A percentile compares a stretch with the other conserved stretches of the same genome.
phyloP scores from a whole-genome alignment of 2,888 invertebrate species.

The Pristionchus exspectatus region DNA sequence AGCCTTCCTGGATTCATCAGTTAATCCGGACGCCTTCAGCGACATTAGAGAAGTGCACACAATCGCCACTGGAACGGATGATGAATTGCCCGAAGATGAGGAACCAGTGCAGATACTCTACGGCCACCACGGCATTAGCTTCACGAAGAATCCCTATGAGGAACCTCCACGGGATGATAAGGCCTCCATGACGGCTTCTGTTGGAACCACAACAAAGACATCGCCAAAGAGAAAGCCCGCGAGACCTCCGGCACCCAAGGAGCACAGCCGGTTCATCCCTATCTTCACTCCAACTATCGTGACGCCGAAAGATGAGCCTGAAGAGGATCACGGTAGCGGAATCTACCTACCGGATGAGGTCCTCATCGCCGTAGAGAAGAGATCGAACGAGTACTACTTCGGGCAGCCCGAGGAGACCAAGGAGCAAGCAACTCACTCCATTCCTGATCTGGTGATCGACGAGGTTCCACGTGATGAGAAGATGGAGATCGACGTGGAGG shows the following conservation, averaged over 20 bases:
- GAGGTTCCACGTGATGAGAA: neutral
- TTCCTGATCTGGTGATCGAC: neutral
- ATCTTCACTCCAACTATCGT: neutral
- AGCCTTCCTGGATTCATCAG: neutral
- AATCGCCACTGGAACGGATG: too few relatives aligned
- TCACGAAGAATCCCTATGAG: neutral
- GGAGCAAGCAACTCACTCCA: neutral
- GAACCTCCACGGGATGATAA: neutral
- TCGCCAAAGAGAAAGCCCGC: neutral
- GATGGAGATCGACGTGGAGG: neutral
- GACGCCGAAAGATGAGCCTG: neutral
- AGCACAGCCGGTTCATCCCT: neutral
- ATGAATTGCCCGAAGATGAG: neutral
- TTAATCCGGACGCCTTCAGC: neutral
- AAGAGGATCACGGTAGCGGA: neutral
- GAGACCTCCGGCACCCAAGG: neutral
- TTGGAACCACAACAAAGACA: neutral
- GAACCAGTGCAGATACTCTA: neutral
- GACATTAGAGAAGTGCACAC: neutral
- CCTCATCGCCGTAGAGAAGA: neutral
- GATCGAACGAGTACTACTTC: neutral
- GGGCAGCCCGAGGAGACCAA: neutral
- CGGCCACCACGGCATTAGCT: slow-evolving; percentile 11
- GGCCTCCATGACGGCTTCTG: neutral
- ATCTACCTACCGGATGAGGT: neutral